Evolutionary conservation across 2,888 invertebrate species (phyloP).

Genomic region (Lissonota sp.): DNA sequence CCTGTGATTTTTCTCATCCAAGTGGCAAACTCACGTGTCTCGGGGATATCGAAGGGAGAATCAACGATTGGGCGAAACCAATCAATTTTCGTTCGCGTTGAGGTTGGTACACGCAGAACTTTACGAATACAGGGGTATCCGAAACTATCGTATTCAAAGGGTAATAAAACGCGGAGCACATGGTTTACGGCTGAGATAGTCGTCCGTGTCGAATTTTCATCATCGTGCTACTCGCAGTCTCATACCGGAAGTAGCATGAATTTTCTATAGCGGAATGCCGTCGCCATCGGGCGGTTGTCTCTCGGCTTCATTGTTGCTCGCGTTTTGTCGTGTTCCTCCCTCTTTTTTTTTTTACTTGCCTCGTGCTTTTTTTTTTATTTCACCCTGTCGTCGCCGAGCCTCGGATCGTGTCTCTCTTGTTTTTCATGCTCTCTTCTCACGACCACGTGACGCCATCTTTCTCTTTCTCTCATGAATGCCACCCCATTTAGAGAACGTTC

Average conservation of each 20-base stretch:
- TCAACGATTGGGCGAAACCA: no score
- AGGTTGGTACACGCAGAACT: no score
- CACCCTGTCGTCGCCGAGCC: constrained; percentile 17
- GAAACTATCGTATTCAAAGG: no score
- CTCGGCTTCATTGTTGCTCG: constrained; percentile 38
- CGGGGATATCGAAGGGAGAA: no score
- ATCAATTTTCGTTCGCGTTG: no score
- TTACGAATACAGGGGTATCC: no score
- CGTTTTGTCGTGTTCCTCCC: constrained; percentile 15
- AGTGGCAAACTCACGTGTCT: no score
- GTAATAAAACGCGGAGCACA: no score
- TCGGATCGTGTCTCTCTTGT: constrained; percentile 45
- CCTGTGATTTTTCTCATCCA: no score
- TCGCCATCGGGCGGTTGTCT: constrained; percentile 1
- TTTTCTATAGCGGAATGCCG: constrained; percentile 16
- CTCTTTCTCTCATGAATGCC: constrained; percentile 48
- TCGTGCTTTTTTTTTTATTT: background rate
- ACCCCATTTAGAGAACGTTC: constrained; percentile 40
- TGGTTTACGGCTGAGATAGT: no score
- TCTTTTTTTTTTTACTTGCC: background rate
- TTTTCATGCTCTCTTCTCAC: constrained; percentile 5
- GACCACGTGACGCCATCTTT: constrained; percentile 39
- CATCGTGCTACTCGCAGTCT: background rate
- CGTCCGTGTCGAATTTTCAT: background rate
- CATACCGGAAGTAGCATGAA: constrained; percentile 15